Evolutionary conservation across 2,888 invertebrate genomes (phyloP), one percentile per base, ranked within the genome.

Genomic region (Heliconius erato): DNA sequence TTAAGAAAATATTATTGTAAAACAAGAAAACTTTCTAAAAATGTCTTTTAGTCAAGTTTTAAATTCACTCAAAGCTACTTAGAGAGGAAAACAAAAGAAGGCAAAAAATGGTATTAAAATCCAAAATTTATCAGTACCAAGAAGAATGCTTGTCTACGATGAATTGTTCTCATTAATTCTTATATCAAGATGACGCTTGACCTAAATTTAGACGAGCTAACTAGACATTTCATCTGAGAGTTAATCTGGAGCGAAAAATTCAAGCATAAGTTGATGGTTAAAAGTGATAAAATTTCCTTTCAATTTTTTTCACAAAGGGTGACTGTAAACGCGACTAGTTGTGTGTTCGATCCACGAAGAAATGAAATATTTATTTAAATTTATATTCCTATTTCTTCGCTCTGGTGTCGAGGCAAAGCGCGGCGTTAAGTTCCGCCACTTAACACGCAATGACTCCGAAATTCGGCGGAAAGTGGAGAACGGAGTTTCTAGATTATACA

Each of bases 141-240:
- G 76, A 76, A 76, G 63, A 76, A 76, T 76, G 76, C 76, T 63
- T 68, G 78, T 78, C 78, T 78, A 78, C 78, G 68, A 68, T 14
- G 78, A 78, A 78, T 78, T 78, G 78, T 78, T 67, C 68, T 78
- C 78, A 49, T 78, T 78, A 78, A 78, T 78, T 78, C 67, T 78
- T 78, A 78, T 78, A 78, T 78, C 78, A 78, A 78, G 78, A 78
- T 78, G 78, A 78, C 78, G 32, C 65, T 78, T 49, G 78, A 78
- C 78, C 78, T 78, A 78, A 68, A 78, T 78, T 78, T 67, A 67
- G 67, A 78, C 49, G 49, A 78, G 78, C 67, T 68, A 78, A 78
- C 78, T 78, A 78, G 65, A 67, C 78, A 78, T 67, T 78, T 67
- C 67, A 67, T 76, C 40, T 63, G 63, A 63, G 63, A 63, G 63